phyloP scores from a whole-genome alignment of 2,113 vertebrate species.

The Phasianus colchicus region DNA sequence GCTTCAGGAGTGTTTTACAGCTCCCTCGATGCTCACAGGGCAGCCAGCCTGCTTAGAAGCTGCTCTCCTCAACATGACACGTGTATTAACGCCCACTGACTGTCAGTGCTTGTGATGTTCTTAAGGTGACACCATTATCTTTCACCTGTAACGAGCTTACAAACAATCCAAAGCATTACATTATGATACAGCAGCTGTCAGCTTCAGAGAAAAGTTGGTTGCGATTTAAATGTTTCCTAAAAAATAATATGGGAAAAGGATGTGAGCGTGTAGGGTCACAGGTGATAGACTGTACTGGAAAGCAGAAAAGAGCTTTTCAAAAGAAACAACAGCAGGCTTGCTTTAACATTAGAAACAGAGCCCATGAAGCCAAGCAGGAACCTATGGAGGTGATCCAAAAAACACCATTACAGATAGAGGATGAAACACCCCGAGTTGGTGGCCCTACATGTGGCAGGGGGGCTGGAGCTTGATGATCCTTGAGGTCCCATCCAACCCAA shows the following conservation, averaged over 20 bases:
- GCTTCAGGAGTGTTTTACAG: background rate
- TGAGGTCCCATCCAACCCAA: no score
- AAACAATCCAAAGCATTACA: background rate
- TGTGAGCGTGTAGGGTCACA: rapidly evolving
- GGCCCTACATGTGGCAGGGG: no score
- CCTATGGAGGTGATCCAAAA: rapidly evolving
- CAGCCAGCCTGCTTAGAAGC: background rate
- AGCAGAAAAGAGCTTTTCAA: background rate
- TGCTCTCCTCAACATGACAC: background rate
- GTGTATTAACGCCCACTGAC: background rate
- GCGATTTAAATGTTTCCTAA: background rate
- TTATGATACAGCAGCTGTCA: background rate
- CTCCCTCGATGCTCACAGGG: no score
- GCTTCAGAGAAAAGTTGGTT: background rate
- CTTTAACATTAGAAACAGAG: background rate
- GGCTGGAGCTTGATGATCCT: no score
- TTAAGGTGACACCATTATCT: background rate
- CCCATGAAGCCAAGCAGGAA: background rate
- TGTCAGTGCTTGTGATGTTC: background rate
- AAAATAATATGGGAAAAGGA: background rate
- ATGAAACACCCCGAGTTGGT: no score
- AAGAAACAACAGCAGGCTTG: background rate
- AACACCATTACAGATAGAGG: no score
- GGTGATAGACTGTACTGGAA: background rate
- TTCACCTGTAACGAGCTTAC: background rate